Evolutionary conservation across 2,797 vertebrate genomes (phyloP).

Genomic region (Sebastes vulpes): DNA sequence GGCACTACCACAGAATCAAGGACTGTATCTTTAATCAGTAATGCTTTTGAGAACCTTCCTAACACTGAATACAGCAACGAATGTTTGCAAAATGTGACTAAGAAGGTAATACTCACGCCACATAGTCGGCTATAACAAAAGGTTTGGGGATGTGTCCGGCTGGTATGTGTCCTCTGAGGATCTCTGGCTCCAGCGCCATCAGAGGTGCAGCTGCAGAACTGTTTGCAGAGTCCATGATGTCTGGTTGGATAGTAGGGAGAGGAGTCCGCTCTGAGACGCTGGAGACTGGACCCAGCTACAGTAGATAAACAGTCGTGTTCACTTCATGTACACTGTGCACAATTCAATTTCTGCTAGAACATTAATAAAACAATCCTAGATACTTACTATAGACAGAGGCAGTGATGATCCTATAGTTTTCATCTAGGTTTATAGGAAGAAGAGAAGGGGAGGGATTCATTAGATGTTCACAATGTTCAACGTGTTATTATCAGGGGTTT

Average conservation of each 20-base stretch:
- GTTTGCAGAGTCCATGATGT: constrained; percentile 53
- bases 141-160: constrained; percentile 94
- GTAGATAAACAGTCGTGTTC: background rate
- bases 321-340: background rate
- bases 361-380: background rate
- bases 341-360: background rate
- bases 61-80: background rate
- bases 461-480: background rate
- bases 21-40: background rate
- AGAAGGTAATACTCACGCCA: constrained; percentile 89
- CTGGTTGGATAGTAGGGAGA: constrained; percentile 66
- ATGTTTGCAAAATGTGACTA: background rate
- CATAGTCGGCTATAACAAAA: constrained; percentile 93
- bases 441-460: background rate
- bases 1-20: background rate
- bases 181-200: constrained; percentile 74
- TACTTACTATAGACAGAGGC: constrained; percentile 88
- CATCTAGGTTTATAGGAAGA: constrained; percentile 77
- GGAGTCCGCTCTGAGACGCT: constrained; percentile 70
- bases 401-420: constrained; percentile 81
- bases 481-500: background rate
- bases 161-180: constrained; percentile 90
- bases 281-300: constrained; percentile 71
- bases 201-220: constrained; percentile 1
- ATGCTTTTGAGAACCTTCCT: background rate